Conservation (phyloP, 1,140 invertebrate genomes). For the Fopius arisanus region DNA sequence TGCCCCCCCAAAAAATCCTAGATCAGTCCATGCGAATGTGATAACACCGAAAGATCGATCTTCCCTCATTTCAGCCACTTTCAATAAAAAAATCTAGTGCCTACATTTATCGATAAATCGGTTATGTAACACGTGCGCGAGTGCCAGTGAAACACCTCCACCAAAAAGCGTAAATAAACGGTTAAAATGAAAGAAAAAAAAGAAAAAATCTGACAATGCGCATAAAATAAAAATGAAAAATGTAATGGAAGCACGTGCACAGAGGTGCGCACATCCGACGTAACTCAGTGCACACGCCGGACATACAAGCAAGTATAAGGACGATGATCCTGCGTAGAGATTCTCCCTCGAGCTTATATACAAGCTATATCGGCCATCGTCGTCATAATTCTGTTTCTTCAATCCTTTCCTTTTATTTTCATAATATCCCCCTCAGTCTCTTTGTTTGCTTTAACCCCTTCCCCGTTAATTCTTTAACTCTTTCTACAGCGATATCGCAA, state of each 20-base stretch:
- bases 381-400: conserved; percentile 16
- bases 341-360: conserved; percentile 12
- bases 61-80: too few relatives aligned
- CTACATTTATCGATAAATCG: too few relatives aligned
- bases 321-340: conserved; percentile 14
- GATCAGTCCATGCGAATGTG: too few relatives aligned
- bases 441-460: neutral
- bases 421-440: conserved; percentile 32
- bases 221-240: neutral
- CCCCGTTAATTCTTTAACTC: neutral
- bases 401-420: conserved; percentile 40
- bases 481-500: neutral
- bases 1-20: too few relatives aligned
- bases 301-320: conserved; percentile 12
- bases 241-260: neutral
- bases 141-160: too few relatives aligned
- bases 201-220: neutral
- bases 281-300: conserved; percentile 10
- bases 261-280: neutral
- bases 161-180: too few relatives aligned
- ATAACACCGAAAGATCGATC: too few relatives aligned
- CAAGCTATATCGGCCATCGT: conserved; percentile 12
- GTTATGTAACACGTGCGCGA: too few relatives aligned
- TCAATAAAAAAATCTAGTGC: too few relatives aligned
- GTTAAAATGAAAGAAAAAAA: too few relatives aligned